Conservation (phyloP, 2,888 invertebrate species). For the Cryptocheilus praepositus region DNA sequence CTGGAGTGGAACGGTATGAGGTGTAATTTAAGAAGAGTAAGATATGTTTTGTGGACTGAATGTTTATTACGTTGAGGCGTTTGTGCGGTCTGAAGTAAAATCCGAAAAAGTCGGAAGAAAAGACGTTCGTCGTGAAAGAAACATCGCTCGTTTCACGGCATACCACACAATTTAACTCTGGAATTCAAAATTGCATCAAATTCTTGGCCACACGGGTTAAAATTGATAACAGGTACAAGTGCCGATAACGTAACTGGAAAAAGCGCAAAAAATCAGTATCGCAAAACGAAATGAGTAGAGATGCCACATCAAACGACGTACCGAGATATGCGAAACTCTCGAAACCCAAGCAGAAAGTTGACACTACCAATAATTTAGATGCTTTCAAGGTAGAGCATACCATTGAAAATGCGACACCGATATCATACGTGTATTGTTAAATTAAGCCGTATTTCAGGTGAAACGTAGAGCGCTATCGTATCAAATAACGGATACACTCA, state of each 20-base stretch:
- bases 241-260: no score
- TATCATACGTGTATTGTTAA: conserved; percentile 1
- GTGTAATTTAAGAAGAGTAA: no score
- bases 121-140: not conserved
- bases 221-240: no score
- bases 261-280: no score
- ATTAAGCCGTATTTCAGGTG: conserved; percentile 35
- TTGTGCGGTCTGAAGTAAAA: not conserved
- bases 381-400: conserved; percentile 27
- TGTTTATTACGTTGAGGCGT: conserved; percentile 1
- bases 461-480: conserved; percentile 50
- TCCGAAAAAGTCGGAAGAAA: conserved; percentile 10
- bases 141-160: conserved; percentile 10
- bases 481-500: conserved; percentile 48
- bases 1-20: no score
- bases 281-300: conserved; percentile 41
- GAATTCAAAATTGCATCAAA: not conserved
- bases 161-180: conserved; percentile 25
- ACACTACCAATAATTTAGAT: conserved; percentile 33
- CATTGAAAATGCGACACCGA: not conserved
- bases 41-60: no score
- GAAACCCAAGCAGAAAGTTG: conserved; percentile 44
- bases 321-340: conserved; percentile 44
- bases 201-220: no score
- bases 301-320: conserved; percentile 20